Evolutionary conservation across 2,113 vertebrate species (phyloP), one percentile per base, ranked within the genome.

Genomic region (Hipposideros armiger): DNA sequence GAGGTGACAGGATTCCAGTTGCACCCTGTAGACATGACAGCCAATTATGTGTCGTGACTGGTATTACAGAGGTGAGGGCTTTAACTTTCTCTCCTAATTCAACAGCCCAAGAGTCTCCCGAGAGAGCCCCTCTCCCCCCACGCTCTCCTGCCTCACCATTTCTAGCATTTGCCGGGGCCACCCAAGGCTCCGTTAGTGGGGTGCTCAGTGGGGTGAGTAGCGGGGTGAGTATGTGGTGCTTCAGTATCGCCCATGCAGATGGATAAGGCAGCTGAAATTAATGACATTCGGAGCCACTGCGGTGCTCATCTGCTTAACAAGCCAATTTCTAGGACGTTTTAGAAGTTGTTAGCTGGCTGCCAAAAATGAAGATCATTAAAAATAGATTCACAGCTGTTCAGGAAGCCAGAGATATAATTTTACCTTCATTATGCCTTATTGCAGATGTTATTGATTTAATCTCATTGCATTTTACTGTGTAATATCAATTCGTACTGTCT

Each of bases 341-440:
- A 98, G 98, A 98, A 98, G 98, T 98, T 99, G 97, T 98, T 98
- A 98, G 98, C 98, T 98, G 98, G 97, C 98, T 99, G 98, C 98
- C 98, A 99, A 98, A 98, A 98, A 98, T 96, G 98, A 98, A 97
- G 97, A 98, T 98, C 98, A 99, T 99, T 99, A 99, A 98, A 98
- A 99, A 99, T 98, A 98, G 98, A 99, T 98, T 99, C 97, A 8
- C 98, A 99, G 98, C 98, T 99, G 98, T 98, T 99, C 97, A 90
- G 97, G 97, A 98, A 98, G 98, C 97, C 98, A 97, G 98, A 98
- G 98, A 98, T 98, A 98, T 98, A 98, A 99, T 99, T 99, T 98
- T 98, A 98, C 98, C 98, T 99, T 98, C 98, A 99, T 99, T 99
- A 98, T 98, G 98, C 98, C 98, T 98, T 98, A 98, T 99, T 98